phyloP scores from a whole-genome alignment of 2,888 invertebrate genomes.

The Caenorhabditis sp. region DNA sequence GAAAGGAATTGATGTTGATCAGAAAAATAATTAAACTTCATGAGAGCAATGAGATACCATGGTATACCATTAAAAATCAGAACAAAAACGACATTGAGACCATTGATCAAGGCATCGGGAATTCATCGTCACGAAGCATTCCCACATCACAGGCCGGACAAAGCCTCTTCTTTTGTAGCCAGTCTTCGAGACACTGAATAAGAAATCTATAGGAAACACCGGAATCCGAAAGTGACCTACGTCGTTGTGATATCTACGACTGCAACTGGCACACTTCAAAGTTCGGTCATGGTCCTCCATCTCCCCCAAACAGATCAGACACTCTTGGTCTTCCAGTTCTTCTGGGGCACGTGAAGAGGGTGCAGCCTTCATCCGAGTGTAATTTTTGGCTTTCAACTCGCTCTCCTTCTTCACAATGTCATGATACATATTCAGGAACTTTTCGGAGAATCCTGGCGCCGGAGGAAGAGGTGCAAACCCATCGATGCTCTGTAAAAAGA shows the following conservation, averaged over 20 bases:
- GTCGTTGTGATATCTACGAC: not conserved
- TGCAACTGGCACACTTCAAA: not conserved
- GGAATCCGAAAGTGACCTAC: not conserved
- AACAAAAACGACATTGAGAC: too few relatives aligned
- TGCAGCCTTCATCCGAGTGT: not conserved
- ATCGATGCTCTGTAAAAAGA: not conserved
- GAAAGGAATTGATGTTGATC: too few relatives aligned
- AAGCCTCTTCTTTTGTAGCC: not conserved
- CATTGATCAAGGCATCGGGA: not conserved
- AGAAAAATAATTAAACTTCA: too few relatives aligned
- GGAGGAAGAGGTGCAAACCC: not conserved
- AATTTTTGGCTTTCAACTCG: not conserved
- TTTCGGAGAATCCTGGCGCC: not conserved
- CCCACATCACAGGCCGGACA: not conserved
- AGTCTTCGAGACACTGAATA: slow-evolving; percentile 6
- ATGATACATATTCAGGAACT: not conserved
- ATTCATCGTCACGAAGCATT: not conserved
- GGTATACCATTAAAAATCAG: too few relatives aligned
- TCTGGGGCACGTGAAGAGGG: not conserved
- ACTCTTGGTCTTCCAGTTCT: slow-evolving; percentile 11
- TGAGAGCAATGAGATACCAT: too few relatives aligned
- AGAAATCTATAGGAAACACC: not conserved
- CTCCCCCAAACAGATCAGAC: slow-evolving; percentile 4
- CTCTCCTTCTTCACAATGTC: not conserved
- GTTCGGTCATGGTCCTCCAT: not conserved